phyloP scores from a whole-genome alignment of 2,113 vertebrate species.

The Dendropsophus ebraccatus region DNA sequence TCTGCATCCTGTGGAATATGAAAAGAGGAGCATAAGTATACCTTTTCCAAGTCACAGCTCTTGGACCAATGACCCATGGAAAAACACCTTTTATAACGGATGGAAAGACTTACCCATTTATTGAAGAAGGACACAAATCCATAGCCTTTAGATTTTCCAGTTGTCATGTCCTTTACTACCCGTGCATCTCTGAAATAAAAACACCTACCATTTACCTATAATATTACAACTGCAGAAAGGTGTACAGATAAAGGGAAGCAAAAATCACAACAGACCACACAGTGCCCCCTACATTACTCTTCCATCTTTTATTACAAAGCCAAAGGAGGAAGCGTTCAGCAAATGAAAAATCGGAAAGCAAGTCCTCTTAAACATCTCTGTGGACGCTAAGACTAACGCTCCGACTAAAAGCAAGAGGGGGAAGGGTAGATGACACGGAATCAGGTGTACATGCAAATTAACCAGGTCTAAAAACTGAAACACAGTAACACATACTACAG shows the following conservation, averaged over 20 bases:
- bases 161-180: conserved; percentile 98
- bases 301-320: conserved; percentile 66
- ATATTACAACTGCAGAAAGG: conserved; percentile 21
- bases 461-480: conserved; percentile 63
- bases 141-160: conserved; percentile 98
- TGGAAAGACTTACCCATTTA: conserved; percentile 86
- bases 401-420: conserved; percentile 58
- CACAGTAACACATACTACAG: conserved; percentile 60
- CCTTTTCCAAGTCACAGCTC: neutral
- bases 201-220: conserved; percentile 53
- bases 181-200: conserved; percentile 85
- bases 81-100: too few relatives aligned
- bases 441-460: conserved; percentile 73
- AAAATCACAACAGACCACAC: conserved; percentile 61
- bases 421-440: conserved; percentile 64
- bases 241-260: conserved; percentile 9
- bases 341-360: conserved; percentile 62
- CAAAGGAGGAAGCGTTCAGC: conserved; percentile 62
- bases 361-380: conserved; percentile 63
- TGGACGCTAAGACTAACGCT: conserved; percentile 52
- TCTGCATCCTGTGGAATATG: conserved; percentile 84
- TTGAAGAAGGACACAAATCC: conserved; percentile 99
- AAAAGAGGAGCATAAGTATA: neutral
- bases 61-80: neutral
- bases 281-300: conserved; percentile 4